These are phyloP conservation scores for Lanistes nyassanus DNA, from an alignment of 1,140 invertebrate species.

Conservation along the genomic window DNA sequence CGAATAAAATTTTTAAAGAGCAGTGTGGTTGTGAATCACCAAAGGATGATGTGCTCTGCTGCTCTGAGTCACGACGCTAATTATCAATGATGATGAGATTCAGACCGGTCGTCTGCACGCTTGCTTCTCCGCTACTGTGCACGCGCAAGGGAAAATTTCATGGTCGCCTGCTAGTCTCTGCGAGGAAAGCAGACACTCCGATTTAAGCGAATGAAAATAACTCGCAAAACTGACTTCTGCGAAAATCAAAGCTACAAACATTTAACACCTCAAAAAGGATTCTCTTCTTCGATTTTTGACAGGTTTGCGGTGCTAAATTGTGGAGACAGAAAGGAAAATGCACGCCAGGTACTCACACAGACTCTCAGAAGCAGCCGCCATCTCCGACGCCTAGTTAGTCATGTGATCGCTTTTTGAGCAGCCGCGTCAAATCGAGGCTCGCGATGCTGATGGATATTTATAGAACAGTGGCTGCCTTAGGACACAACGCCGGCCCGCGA, in stretches of 20 bases:
- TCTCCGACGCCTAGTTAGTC: slow-evolving; percentile 11
- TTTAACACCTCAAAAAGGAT: too few species aligned
- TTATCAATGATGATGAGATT: slow-evolving; percentile 26
- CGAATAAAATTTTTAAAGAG: neutral
- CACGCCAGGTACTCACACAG: slow-evolving; percentile 8
- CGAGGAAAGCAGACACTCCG: too few species aligned
- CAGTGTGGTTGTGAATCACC: slow-evolving; percentile 14
- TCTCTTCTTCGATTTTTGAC: too few species aligned
- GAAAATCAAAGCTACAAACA: too few species aligned
- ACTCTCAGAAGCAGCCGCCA: slow-evolving; percentile 22
- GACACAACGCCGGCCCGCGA: too few species aligned
- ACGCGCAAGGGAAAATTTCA: slow-evolving; percentile 16
- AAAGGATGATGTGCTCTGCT: slow-evolving; percentile 10
- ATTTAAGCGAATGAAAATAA: too few species aligned
- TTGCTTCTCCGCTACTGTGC: slow-evolving; percentile 7
- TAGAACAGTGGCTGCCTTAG: too few species aligned
- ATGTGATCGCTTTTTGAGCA: slow-evolving; percentile 12
- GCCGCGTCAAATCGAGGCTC: too few species aligned
- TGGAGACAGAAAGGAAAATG: slow-evolving; percentile 5
- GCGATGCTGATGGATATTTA: too few species aligned
- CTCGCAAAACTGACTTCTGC: too few species aligned
- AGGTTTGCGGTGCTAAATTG: too few species aligned
- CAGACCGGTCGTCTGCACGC: slow-evolving; percentile 24
- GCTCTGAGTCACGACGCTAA: slow-evolving; percentile 22
- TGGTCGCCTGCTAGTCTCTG: too few species aligned